Evolutionary conservation across 2,888 invertebrate species (phyloP), one percentile per base, ranked within the genome.

Genomic region (Drosophila borealis): DNA sequence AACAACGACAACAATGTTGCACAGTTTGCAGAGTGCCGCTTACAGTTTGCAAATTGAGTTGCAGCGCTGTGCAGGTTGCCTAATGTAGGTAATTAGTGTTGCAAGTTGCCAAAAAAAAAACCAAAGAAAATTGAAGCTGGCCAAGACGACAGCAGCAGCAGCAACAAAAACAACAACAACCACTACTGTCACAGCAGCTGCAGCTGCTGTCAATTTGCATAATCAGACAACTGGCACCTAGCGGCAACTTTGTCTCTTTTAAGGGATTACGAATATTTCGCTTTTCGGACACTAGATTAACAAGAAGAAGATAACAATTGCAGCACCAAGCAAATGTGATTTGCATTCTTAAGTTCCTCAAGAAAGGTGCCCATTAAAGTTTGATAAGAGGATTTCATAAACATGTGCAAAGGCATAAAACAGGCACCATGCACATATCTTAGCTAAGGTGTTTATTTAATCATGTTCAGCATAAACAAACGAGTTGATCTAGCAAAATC

Each of bases 31-130:
- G 56, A 70, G 62, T 81, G 68, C 74, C 63, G 84, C 71, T 79
- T 85, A 68, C 80, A 77, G 82, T 79, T 29, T 85, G 86, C 86
- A 88, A 83, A 83, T 83, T 88, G 83, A 83, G 83, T 83, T 82
- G 72, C 72, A 72, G 78, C 64, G 71, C 84, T 87, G 86, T 85
- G 86, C 88, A 85, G 82, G 77, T 83, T 77, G 70, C 69, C 66
- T 83, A 81, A 83, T 81, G 83, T 82, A 73, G 82, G 82, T 83
- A 83, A 83, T 83, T 83, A 83, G 82, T 72, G 80, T 54, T 63
- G 77, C 66, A 57, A 63, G 37, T 36, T 51, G 61, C 61, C 70
- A 50, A 75, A 77, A 72, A 73, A 19, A 36, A 34, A 34, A 44
- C n/a, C 4, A 13, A 41, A 29, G 39, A 53, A 41, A 29, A 53